phyloP scores from a whole-genome alignment of 1,140 invertebrate genomes.

The Sitobion miscanthi region DNA sequence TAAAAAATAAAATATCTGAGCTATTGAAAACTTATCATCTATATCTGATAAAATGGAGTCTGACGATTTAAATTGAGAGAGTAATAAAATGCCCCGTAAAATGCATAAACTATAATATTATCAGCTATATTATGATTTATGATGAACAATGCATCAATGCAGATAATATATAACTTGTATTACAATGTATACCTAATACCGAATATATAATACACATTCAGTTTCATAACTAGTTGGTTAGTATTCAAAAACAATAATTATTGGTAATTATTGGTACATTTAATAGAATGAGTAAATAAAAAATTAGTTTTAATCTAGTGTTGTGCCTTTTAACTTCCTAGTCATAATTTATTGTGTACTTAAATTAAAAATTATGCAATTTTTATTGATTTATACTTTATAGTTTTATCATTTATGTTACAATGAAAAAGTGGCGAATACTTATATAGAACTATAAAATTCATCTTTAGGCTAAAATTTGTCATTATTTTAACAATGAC shows the following conservation, averaged over 20 bases:
- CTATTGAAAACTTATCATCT: neutral
- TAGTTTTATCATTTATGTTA: too few relatives aligned
- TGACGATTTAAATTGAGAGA: neutral
- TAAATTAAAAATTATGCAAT: neutral
- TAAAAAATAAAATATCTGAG: neutral
- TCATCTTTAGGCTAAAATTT: too few relatives aligned
- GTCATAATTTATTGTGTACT: neutral
- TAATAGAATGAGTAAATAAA: neutral
- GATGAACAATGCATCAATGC: too few relatives aligned
- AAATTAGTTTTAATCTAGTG: neutral
- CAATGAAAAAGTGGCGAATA: neutral
- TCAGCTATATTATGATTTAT: too few relatives aligned
- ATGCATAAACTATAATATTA: neutral
- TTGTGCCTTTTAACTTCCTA: neutral
- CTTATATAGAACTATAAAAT: neutral
- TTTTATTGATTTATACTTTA: neutral
- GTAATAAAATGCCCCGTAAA: neutral
- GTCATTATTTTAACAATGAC: neutral
- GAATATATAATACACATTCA: neutral
- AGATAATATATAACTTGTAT: too few relatives aligned
- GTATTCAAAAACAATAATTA: neutral
- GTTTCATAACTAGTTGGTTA: neutral
- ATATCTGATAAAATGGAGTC: neutral
- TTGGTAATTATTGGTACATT: neutral
- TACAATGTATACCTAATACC: too few relatives aligned